phyloP scores from a whole-genome alignment of 1,140 invertebrate species.

The Drosophila carrolli region DNA sequence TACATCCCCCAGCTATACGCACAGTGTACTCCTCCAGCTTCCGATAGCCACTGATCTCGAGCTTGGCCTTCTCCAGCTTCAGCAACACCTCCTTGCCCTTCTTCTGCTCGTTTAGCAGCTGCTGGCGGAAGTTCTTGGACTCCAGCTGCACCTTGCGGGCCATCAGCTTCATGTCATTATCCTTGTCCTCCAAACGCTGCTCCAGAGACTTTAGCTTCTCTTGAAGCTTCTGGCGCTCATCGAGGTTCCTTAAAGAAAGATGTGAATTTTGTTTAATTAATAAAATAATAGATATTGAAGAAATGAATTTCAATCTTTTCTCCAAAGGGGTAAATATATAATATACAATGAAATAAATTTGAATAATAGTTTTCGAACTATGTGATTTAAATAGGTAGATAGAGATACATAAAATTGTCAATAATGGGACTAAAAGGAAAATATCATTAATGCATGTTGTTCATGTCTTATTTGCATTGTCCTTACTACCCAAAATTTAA shows the following conservation, averaged over 20 bases:
- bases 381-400: too few relatives aligned
- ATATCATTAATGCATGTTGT: too few relatives aligned
- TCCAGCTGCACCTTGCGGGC: constrained; percentile 89
- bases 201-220: constrained; percentile 88
- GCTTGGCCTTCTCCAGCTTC: constrained; percentile 87
- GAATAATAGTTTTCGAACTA: too few relatives aligned
- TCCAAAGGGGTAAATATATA: not conserved
- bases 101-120: constrained; percentile 88
- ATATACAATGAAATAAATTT: too few relatives aligned
- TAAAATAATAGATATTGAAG: too few relatives aligned
- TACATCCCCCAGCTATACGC: not conserved
- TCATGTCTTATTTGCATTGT: too few relatives aligned
- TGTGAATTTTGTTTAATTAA: too few relatives aligned
- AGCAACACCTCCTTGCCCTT: constrained; percentile 90
- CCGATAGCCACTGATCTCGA: constrained; percentile 74
- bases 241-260: constrained; percentile 86
- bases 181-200: constrained; percentile 88
- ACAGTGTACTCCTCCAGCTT: constrained; percentile 79
- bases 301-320: too few relatives aligned
- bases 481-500: too few relatives aligned
- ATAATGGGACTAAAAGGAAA: too few relatives aligned
- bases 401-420: too few relatives aligned
- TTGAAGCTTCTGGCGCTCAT: constrained; percentile 90
- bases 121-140: constrained; percentile 89
- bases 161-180: constrained; percentile 88